Base-by-base conservation (phyloP, 2,797 vertebrate species). In the Choloepus didactylus region DNA sequence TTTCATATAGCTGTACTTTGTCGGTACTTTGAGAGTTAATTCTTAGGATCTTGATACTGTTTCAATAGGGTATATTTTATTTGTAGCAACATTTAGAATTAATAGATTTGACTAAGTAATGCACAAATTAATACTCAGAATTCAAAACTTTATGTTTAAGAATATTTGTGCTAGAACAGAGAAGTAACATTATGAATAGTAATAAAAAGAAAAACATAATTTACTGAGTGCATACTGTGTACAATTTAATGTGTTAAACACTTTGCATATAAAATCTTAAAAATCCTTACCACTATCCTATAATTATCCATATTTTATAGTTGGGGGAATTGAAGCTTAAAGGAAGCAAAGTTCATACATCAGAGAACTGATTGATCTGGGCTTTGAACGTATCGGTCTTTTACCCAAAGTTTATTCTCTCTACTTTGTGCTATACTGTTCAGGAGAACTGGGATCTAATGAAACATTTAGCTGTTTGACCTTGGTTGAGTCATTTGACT, bases 121-220 rank as follows among this genome's bases (percentile, higher is more conserved):
- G 1, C 38, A 51, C 4, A 82, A 38, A 60, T 38, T 73, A 35
- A 38, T 86, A 67, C 23, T 83, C 9, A 62, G n/a, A 89, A 92
- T 86, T 59, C 67, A 7, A 69, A 94, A 77, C 27, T 86, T 94
- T 66, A 62, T 38, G 60, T 66, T 51, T 75, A 59, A 93, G 31
- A 89, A 51, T 91, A 70, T 41, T 77, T 9, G 89, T 7, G 31
- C 27, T 62, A 54, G 16, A n/a, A 87, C 66, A 75, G 16, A 41
- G 35, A 64, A 35, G n/a, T 31, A 64, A 79, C 1, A 41, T 77
- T 29, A 94, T 29, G 2, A 64, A 31, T 76, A 23, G 25, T 60
- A 88, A 16, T 73, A 69, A 86, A 21, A 84, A 35, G 44, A 51
- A 69, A 95, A 69, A 21, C 73, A 46, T 49, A 62, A 41, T 59